phyloP scores from a whole-genome alignment of 2,113 vertebrate genomes.

The Mobula hypostoma region DNA sequence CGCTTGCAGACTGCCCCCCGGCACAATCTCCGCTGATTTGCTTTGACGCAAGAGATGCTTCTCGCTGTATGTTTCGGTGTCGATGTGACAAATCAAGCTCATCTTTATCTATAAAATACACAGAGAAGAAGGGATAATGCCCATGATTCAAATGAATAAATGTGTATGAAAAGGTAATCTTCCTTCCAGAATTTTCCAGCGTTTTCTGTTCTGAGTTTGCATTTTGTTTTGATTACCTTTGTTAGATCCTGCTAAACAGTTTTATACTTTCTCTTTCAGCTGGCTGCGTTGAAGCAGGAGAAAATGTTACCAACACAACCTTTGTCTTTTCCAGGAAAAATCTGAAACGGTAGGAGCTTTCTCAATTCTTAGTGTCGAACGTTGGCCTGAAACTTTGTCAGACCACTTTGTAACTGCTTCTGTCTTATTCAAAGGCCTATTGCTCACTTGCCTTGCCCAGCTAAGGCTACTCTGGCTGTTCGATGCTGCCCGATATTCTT shows the following conservation, averaged over 20 bases:
- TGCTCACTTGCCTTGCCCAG: slow-evolving; percentile 85
- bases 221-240: background rate
- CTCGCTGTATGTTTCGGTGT: no score
- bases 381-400: background rate
- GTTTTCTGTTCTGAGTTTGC: background rate
- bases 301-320: slow-evolving; percentile 88
- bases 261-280: slow-evolving; percentile 57
- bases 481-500: slow-evolving; percentile 91
- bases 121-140: background rate
- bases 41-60: no score
- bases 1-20: no score
- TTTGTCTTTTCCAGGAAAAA: slow-evolving; percentile 89
- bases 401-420: background rate
- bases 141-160: background rate
- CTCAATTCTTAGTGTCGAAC: background rate
- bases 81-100: no score
- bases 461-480: slow-evolving; percentile 89
- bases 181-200: background rate
- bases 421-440: slow-evolving; percentile 62
- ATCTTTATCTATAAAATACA: no score
- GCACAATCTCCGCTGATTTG: no score
- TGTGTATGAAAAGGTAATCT: background rate
- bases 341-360: slow-evolving; percentile 71
- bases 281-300: slow-evolving; percentile 87
- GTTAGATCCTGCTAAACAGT: background rate